Evolutionary conservation across 2,888 invertebrate genomes (phyloP), one percentile per base, ranked within the genome.

Genomic region (Nephrotoma guestfalica): DNA sequence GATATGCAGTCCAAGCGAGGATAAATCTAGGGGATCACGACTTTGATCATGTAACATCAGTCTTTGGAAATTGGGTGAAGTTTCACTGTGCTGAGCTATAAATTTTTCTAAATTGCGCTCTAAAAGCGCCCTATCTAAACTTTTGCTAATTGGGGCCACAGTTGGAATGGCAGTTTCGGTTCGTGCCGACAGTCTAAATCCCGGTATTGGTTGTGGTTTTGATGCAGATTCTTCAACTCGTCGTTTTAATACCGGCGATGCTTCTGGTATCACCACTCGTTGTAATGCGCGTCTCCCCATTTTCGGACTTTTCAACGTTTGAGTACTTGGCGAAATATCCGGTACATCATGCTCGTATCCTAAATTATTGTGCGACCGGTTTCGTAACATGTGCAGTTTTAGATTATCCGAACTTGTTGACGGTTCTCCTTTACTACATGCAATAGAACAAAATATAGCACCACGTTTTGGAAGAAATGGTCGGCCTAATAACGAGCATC

Each of bases 401-500:
- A 96, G 96, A 88, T 96, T 96, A 89, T 96, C 96, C 0, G 96
- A 95, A 0, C 96, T 96, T 89, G 96, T 96, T 6, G 97, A 96
- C 0, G 96, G 96, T 90, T 97, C 97, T 0, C 97, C 97, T 92
- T 97, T 97, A 88, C 97, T 97, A 90, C 98, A 98, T 1, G 97
- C 96, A 88, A 97, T 97, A 41, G 98, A 98, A 91, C 98, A 98
- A 92, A 96, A 98, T 89, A 98, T 98, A 87, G 97, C 96, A 71
- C 98, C 98, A 88, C 97, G 94, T 6, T 97, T 93, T 0, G 98
- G 98, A 88, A 98, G 92, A 92, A 98, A 98, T 0, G 98, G 98
- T 85, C 97, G 93, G 0, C 98, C 98, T 86, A 97, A 92, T 42
- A 95, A 90, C 87, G 93, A 93, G 87, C 93, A 93, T 84, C 91